Base-by-base conservation (phyloP, 2,888 invertebrate genomes). In the Tolmerus cingulatus region DNA sequence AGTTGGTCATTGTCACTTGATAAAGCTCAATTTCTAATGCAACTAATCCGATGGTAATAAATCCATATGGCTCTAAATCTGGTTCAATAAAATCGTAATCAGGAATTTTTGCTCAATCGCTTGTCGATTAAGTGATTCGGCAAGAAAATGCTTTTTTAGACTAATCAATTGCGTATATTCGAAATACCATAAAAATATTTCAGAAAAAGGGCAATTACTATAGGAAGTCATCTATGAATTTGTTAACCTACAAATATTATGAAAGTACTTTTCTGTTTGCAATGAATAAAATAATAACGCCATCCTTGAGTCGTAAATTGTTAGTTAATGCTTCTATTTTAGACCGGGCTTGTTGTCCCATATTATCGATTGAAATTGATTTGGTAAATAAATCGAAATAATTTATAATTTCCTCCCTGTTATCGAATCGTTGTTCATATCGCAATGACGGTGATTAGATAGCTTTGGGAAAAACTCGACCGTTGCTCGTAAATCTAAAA, bases 361-460 rank as follows among this genome's bases (percentile, higher is more conserved):
- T 34, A 34, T 34, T 34, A 46, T 27, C 46, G 23, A 78, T 43
- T 78, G 78, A 46, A 78, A 78, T 40, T 78, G 78, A 78, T 78
- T 78, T 78, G 37, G 78, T 78, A 78, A 78, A 78, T 46, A 78
- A 78, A 78, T 78, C 78, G 43, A 78, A 43, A 78, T 78, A 76
- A 76, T 76, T 76, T 78, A 37, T 46, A 78, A 78, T 43, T 37
- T 78, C 43, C 37, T 78, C 27, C 46, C 37, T 40, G 76, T 43
- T 78, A 78, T 78, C 78, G 40, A 40, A 43, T 37, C n/a, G 37
- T 37, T 27, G 74, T 34, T 9, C 46, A 43, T 78, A 78, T 23
- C 78, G 78, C 7, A 12, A n/a, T 7, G 34, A 16, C 43, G 43
- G 30, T 40, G 78, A 78, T 78, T 78, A 78, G 78, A 78, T 78